Conservation (phyloP, 1,140 invertebrate species). For the Drosophila bipectinata region DNA sequence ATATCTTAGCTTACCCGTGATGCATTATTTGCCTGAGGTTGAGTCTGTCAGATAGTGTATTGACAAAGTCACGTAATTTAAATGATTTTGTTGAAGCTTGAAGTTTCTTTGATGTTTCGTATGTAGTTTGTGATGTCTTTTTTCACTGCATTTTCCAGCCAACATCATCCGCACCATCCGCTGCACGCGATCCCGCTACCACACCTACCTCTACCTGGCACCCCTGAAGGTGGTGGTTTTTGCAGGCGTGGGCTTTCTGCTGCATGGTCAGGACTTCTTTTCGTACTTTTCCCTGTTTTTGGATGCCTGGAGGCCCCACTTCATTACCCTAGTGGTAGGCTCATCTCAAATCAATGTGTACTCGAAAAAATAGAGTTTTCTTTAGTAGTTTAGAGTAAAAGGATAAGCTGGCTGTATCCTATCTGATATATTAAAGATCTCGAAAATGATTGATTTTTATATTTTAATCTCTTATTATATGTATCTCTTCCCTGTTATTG, state of each 20-base stretch:
- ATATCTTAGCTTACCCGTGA: too few relatives aligned
- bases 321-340: slow-evolving; percentile 86
- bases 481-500: not conserved
- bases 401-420: too few relatives aligned
- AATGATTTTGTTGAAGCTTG: not conserved
- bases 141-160: slow-evolving; percentile 29
- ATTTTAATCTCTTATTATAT: too few relatives aligned
- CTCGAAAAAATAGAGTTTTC: not conserved
- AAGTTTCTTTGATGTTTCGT: not conserved
- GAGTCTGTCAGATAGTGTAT: too few relatives aligned
- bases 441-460: too few relatives aligned
- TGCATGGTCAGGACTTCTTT: slow-evolving; percentile 85
- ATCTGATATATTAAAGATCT: too few relatives aligned
- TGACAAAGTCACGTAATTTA: not conserved
- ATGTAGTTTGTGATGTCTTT: not conserved
- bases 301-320: slow-evolving; percentile 85
- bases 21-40: too few relatives aligned
- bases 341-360: slow-evolving; percentile 1
- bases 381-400: too few relatives aligned
- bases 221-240: slow-evolving; percentile 88
- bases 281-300: slow-evolving; percentile 85
- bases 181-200: slow-evolving; percentile 87
- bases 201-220: slow-evolving; percentile 88
- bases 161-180: slow-evolving; percentile 70
- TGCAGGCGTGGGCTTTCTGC: slow-evolving; percentile 85